Base-by-base conservation (phyloP, 1,140 invertebrate species). In the Hylaeus anthracinus region DNA sequence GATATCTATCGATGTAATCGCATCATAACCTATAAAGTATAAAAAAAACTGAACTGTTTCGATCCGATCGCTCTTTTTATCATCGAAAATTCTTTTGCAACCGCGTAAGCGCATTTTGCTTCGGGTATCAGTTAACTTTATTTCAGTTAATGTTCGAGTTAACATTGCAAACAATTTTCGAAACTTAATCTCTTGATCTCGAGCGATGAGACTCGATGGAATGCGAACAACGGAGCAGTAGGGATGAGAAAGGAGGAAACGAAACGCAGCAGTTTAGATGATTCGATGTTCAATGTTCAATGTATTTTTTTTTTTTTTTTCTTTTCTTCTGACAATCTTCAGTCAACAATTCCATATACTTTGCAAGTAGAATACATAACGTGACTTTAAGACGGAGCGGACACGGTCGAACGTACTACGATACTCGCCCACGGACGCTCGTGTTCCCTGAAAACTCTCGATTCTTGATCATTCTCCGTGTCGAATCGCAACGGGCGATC, bases 271-370 rank as follows among this genome's bases (percentile, higher is more conserved):
- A 90, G 85, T 89, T 85, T 45, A 81, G 84, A 82, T 88, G 63
- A 84, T 89, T 91, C 86, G 87, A 90, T 90, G 86, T 89, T 92
- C 72, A 82, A 91, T 87, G 88, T 88, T 90, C 86, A 91, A 91
- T 93, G 87, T 93, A 93, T 93, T 93, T 93, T 14, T 64, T 43
- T 93, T 93, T 14, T 64, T 43, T 41, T 64, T 93, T 14, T 64
- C 15, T 63, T 63, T 63, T 14, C 10, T 41, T 64, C 61, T 87
- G 90, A 89, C 89, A 92, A 92, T 88, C 86, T 87, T 91, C 83
- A 85, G 89, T 92, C 89, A 92, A 92, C 91, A 92, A 88, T 90
- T 91, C 88, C 60, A 89, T 91, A 90, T 90, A 90, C 88, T 91
- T 88, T 89, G 84, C 67, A 91, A 86, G 87, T 85, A 90, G 88